phyloP scores from a whole-genome alignment of 2,888 invertebrate genomes.

The Tenthredo mesomela region DNA sequence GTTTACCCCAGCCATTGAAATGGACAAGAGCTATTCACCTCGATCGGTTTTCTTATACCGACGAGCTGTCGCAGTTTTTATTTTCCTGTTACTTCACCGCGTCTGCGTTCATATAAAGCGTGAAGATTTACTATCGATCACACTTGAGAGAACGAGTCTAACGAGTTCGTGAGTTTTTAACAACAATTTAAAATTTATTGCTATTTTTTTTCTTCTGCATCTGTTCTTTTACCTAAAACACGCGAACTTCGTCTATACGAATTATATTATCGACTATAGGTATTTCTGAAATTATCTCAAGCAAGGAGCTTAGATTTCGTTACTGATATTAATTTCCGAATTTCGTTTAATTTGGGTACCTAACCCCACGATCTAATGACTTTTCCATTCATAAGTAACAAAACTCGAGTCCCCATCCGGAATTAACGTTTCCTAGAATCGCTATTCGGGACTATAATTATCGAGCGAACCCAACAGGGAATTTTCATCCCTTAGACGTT shows the following conservation, averaged over 20 bases:
- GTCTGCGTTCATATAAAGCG: not conserved
- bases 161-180: not conserved
- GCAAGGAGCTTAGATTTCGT: not conserved
- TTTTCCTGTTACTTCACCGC: not conserved
- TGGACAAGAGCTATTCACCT: conserved; percentile 10
- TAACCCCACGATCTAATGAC: not conserved
- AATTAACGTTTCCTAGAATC: not conserved
- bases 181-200: not conserved
- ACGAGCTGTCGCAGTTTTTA: not conserved
- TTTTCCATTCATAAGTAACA: not conserved
- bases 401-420: not conserved
- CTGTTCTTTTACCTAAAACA: too few relatives aligned
- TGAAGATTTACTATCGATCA: conserved; percentile 22
- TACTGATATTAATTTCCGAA: not conserved
- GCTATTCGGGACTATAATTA: conserved; percentile 3
- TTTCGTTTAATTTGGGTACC: too few relatives aligned
- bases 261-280: too few relatives aligned
- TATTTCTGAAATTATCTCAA: not conserved
- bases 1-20: not conserved
- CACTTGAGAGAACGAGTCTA: not conserved
- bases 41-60: not conserved
- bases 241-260: too few relatives aligned
- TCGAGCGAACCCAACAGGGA: not conserved
- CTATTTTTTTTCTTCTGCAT: not conserved
- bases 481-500: not conserved